A percentile compares a stretch with the other conserved stretches of the same genome.
phyloP scores from a whole-genome alignment of 2,888 invertebrate genomes.

The Diarsia rubi region DNA sequence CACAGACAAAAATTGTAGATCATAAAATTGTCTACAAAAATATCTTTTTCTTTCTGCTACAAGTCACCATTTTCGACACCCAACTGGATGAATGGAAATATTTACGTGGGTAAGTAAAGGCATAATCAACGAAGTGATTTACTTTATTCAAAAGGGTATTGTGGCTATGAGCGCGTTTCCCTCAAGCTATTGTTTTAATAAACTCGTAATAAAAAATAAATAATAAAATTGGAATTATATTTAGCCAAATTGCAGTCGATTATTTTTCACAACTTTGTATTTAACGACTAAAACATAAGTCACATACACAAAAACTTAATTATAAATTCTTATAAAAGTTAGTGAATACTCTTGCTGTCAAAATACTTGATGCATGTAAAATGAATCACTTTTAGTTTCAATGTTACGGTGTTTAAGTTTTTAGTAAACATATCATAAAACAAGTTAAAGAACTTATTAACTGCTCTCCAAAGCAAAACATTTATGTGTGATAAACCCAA shows the following conservation, averaged over 20 bases:
- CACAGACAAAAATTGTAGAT: too few relatives aligned
- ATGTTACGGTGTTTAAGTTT: slow-evolving; percentile 21
- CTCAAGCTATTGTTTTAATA: neutral
- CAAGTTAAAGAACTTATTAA: neutral
- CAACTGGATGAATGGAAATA: too few relatives aligned
- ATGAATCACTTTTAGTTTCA: slow-evolving; percentile 34
- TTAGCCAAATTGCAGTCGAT: neutral
- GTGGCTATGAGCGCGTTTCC: neutral
- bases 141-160: slow-evolving; percentile 9
- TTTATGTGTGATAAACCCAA: neutral
- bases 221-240: neutral
- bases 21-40: too few relatives aligned
- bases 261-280: neutral
- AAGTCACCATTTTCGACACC: too few relatives aligned
- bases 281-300: neutral
- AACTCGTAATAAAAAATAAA: too few relatives aligned
- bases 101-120: too few relatives aligned
- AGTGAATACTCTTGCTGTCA: slow-evolving; percentile 24
- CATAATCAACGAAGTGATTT: slow-evolving; percentile 17
- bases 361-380: slow-evolving; percentile 38
- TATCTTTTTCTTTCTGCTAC: too few relatives aligned
- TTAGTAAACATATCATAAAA: slow-evolving; percentile 8
- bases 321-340: slow-evolving; percentile 16
- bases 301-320: slow-evolving; percentile 29
- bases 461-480: neutral